Evolutionary conservation across 2,888 invertebrate genomes (phyloP).

Genomic region (Cyrtodaria siliqua): DNA sequence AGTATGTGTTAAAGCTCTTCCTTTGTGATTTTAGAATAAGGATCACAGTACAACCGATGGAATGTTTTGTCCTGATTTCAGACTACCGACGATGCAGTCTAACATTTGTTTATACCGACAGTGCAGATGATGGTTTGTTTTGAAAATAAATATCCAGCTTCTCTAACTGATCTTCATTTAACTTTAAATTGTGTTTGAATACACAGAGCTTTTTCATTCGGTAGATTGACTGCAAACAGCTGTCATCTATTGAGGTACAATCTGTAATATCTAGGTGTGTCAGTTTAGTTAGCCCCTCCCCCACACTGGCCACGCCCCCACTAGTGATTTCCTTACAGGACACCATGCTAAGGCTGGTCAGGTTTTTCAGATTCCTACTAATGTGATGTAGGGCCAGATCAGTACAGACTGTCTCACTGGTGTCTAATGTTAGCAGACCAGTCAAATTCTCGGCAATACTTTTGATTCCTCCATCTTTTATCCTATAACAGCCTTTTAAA

Average conservation of each 20-base stretch:
- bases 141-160: no score
- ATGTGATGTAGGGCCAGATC: conserved; percentile 76
- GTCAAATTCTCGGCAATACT: conserved; percentile 61
- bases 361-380: conserved; percentile 57
- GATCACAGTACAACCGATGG: no score
- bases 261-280: conserved; percentile 60
- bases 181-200: conserved; percentile 5
- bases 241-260: conserved; percentile 10
- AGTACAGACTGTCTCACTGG: conserved; percentile 57
- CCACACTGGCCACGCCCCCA: conserved; percentile 60
- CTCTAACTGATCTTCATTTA: neutral
- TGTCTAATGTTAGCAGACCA: conserved; percentile 60
- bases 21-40: no score
- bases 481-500: conserved; percentile 73
- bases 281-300: conserved; percentile 61
- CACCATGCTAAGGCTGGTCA: conserved; percentile 64
- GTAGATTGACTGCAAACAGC: conserved; percentile 8
- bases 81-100: no score
- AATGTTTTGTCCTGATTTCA: no score
- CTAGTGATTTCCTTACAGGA: conserved; percentile 60
- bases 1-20: no score
- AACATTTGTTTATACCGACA: no score
- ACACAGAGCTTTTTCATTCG: conserved; percentile 21
- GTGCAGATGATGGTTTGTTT: no score
- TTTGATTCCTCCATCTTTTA: conserved; percentile 63